Evolutionary conservation across 1,140 invertebrate genomes (phyloP).

Genomic region (Cyphomyrmex costatus): DNA sequence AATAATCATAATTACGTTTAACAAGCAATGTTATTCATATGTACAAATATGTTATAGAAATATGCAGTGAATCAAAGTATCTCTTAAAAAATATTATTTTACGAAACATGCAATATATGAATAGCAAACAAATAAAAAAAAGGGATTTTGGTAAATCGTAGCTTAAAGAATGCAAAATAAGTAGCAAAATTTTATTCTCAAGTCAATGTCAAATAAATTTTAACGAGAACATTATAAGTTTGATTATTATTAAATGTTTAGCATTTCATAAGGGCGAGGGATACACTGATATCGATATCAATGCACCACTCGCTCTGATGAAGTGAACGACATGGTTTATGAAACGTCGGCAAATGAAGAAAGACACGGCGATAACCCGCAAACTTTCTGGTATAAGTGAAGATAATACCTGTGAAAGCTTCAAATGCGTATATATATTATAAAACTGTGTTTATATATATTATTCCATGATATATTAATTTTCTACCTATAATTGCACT

Average conservation of each 20-base stretch:
- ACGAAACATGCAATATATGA: background rate
- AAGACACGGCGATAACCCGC: too few relatives aligned
- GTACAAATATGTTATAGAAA: background rate
- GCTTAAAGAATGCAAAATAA: background rate
- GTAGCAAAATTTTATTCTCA: background rate
- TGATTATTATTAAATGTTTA: constrained; percentile 2
- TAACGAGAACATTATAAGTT: background rate
- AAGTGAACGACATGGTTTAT: too few relatives aligned
- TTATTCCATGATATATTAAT: background rate
- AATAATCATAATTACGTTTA: background rate
- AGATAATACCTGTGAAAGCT: too few relatives aligned
- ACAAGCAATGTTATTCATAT: background rate
- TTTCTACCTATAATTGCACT: background rate
- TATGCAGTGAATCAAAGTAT: background rate
- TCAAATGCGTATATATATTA: background rate
- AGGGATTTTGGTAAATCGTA: background rate
- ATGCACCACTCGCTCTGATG: too few relatives aligned
- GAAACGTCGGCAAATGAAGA: too few relatives aligned
- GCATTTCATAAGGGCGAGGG: too few relatives aligned
- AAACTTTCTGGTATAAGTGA: too few relatives aligned
- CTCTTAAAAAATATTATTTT: background rate
- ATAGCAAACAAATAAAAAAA: background rate
- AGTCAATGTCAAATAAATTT: background rate
- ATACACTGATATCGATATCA: too few relatives aligned
- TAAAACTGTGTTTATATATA: background rate